Base-by-base conservation (phyloP, 2,113 vertebrate species). In the Calidris pugnax region DNA sequence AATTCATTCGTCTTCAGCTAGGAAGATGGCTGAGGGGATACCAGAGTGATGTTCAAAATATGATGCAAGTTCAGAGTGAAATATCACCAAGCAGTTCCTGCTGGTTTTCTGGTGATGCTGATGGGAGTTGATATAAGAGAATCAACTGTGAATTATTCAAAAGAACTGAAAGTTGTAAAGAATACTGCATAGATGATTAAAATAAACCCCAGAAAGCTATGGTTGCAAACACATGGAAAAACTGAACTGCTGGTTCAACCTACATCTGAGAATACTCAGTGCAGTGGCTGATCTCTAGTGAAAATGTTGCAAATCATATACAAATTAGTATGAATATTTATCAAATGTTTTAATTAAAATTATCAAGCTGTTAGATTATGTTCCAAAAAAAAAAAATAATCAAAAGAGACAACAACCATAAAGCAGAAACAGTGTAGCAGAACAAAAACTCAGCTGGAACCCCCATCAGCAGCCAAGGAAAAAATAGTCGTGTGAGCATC, bases 311-410 rank as follows among this genome's bases (percentile, higher is more conserved):
- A 94, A 96, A 83, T 91, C 18, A 45, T 67, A 90, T n/a, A 93
- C 45, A 90, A 94, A 90, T 96, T 85, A 90, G 28, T 62, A 90
- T 97, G 81, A 95, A 87, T 95, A 96, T 95, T 95, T 96, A 95
- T 93, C 71, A 82, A 93, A 90, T 85, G 17, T 94, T 96, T 95
- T 93, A 97, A 96, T 96, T 97, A 96, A 97, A 94, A 96, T 85
- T 95, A 93, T 85, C 90, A 97, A 96, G 35, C 75, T 92, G 71
- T 92, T 95, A 73, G 79, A 90, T 90, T 89, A 82, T 35, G 67
- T 85, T 94, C 66, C 50, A 59, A 90, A 27, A 85, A 55, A 87
- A 90, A 27, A 85, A 55, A 87, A 66, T 93, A 87, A 90, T 86
- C 62, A 93, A 95, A 85, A 91, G 69, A 51, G 30, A 88, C 48